These are phyloP conservation scores for Cephus spinipes DNA, from an alignment of 2,888 invertebrate species.

Conservation along the genomic window DNA sequence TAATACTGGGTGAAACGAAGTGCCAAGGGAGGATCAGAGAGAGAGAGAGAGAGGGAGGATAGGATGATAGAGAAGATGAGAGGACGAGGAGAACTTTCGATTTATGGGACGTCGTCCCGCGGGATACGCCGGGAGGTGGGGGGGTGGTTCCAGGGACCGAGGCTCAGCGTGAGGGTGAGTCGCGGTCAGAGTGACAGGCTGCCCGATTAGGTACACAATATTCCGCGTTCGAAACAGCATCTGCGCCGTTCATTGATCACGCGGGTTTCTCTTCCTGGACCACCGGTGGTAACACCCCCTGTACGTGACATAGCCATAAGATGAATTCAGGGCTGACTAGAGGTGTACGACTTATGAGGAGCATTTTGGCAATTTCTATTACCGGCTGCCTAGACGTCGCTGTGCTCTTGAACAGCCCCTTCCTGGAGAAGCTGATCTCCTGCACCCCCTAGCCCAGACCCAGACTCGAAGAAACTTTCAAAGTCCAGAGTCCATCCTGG, in stretches of 20 bases:
- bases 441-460: background rate
- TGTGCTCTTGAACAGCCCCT: background rate
- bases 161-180: conserved; percentile 24
- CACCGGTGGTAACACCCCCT: background rate
- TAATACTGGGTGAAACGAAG: background rate
- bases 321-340: background rate
- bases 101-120: conserved; percentile 62
- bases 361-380: background rate
- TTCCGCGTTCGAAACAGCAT: conserved; percentile 61
- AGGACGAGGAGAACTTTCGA: conserved; percentile 57
- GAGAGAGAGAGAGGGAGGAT: too few relatives aligned
- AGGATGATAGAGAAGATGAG: conserved; percentile 26
- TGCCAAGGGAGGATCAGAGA: background rate
- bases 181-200: conserved; percentile 66
- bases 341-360: background rate
- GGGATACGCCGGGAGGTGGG: conserved; percentile 33
- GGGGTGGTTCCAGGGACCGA: conserved; percentile 16
- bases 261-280: conserved; percentile 9
- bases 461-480: background rate
- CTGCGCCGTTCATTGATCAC: conserved; percentile 65
- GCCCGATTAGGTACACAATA: conserved; percentile 66
- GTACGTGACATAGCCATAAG: background rate
- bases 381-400: background rate
- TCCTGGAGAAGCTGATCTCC: background rate
- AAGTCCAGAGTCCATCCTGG: background rate